These are phyloP conservation scores for Cercocebus atys DNA, from an alignment of 2,113 vertebrate species.

Conservation along the genomic window DNA sequence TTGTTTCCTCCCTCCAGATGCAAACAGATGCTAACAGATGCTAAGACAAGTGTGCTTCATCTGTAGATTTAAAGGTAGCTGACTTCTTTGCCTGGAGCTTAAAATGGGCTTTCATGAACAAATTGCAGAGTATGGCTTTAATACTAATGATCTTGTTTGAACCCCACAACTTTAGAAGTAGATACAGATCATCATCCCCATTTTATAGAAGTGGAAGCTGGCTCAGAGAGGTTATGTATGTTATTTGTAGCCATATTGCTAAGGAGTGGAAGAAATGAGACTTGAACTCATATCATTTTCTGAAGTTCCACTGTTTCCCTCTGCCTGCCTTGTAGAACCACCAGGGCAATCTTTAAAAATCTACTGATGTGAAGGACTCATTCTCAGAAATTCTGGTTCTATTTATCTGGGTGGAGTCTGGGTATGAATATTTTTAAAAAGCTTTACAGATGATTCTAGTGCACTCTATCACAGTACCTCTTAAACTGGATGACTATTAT, in stretches of 20 bases:
- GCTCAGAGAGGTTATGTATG: background rate
- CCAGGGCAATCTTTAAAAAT: background rate
- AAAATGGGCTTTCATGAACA: background rate
- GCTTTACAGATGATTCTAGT: background rate
- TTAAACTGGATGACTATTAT: background rate
- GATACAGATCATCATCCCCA: background rate
- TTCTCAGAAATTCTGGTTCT: background rate
- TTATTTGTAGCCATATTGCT: background rate
- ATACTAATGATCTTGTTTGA: background rate
- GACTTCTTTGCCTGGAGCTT: background rate
- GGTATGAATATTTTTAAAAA: background rate
- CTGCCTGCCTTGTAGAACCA: background rate
- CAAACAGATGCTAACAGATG: background rate
- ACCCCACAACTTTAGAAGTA: background rate
- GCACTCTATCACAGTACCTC: background rate
- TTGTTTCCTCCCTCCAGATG: background rate
- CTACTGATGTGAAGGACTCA: background rate
- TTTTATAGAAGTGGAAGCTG: background rate
- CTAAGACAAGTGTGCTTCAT: background rate
- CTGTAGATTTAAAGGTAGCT: background rate
- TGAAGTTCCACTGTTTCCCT: background rate
- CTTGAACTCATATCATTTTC: slow-evolving; percentile 2
- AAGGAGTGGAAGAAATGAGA: background rate
- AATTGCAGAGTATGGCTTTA: background rate
- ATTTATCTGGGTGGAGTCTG: background rate